Evolutionary conservation across 2,888 invertebrate species (phyloP).

Genomic region (Cotesia congregata): DNA sequence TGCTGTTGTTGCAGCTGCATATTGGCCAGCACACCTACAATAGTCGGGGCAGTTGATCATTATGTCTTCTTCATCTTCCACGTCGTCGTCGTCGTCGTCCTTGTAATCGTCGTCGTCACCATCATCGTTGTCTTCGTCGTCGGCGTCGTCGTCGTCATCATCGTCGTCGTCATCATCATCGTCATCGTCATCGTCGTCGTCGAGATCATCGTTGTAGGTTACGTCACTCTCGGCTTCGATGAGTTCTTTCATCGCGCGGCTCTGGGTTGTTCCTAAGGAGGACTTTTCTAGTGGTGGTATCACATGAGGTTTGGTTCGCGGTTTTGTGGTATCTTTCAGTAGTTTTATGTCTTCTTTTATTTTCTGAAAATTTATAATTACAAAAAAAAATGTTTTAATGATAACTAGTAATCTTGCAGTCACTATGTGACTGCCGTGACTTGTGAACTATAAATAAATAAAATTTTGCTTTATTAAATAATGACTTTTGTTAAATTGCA

Average conservation of each 20-base stretch:
- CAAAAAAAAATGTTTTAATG: slow-evolving; percentile 8
- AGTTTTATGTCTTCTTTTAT: slow-evolving; percentile 58
- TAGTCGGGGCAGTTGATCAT: slow-evolving; percentile 62
- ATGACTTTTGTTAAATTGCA: not conserved
- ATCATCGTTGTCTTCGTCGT: slow-evolving; percentile 53
- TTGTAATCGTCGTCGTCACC: slow-evolving; percentile 53
- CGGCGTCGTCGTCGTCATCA: slow-evolving; percentile 52
- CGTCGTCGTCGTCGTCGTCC: slow-evolving; percentile 51
- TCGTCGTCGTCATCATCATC: slow-evolving; percentile 53
- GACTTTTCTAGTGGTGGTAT: not conserved
- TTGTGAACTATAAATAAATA: no score
- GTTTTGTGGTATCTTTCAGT: not conserved
- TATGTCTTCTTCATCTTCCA: slow-evolving; percentile 59
- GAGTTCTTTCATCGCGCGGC: slow-evolving; percentile 54
- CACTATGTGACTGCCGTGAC: no score
- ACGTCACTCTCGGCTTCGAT: slow-evolving; percentile 53
- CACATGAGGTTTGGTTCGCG: not conserved
- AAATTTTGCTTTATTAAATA: no score
- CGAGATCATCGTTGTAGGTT: slow-evolving; percentile 49
- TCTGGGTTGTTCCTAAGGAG: slow-evolving; percentile 29
- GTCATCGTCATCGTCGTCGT: slow-evolving; percentile 52
- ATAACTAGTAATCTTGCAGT: not conserved
- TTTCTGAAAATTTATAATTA: slow-evolving; percentile 43
- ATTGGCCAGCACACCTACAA: slow-evolving; percentile 62
- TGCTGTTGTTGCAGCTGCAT: slow-evolving; percentile 61